Percentiles rank a stretch among this genome's conserved stretches.
Conservation (phyloP, 1,140 invertebrate species). For the Lasioglossum albipes region DNA sequence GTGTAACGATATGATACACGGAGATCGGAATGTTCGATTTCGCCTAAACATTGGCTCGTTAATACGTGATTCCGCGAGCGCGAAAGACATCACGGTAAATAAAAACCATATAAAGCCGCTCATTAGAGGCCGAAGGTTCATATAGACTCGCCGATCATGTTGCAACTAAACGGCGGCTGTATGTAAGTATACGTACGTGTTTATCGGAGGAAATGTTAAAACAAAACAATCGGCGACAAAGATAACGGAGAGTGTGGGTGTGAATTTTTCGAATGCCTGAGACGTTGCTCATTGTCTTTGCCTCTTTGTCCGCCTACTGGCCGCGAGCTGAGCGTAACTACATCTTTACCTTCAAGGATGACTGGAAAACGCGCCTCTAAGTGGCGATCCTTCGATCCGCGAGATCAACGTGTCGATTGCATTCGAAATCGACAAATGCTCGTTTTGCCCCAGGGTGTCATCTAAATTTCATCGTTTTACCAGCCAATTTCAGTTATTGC, state of each 20-base stretch:
- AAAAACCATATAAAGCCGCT: background rate
- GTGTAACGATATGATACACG: background rate
- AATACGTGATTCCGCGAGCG: conserved; percentile 1
- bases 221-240: conserved; percentile 31
- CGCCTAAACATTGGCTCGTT: background rate
- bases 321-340: conserved; percentile 32
- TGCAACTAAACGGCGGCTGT: background rate
- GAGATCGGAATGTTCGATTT: background rate
- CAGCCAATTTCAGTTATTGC: too few species aligned
- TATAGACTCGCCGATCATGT: background rate
- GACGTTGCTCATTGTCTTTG: conserved; percentile 55
- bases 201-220: conserved; percentile 11
- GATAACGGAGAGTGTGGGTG: conserved; percentile 52
- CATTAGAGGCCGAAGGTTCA: background rate
- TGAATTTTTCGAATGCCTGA: conserved; percentile 55
- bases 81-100: background rate
- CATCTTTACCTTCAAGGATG: conserved; percentile 64
- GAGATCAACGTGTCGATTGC: background rate
- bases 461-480: too few species aligned
- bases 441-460: too few species aligned
- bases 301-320: conserved; percentile 50
- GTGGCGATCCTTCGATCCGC: conserved; percentile 40
- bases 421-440: background rate
- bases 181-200: background rate
- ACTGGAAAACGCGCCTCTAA: conserved; percentile 50